Evolutionary conservation across 1,140 invertebrate species (phyloP), one percentile per base, ranked within the genome.

Genomic region (Drosophila pseudoananassae): DNA sequence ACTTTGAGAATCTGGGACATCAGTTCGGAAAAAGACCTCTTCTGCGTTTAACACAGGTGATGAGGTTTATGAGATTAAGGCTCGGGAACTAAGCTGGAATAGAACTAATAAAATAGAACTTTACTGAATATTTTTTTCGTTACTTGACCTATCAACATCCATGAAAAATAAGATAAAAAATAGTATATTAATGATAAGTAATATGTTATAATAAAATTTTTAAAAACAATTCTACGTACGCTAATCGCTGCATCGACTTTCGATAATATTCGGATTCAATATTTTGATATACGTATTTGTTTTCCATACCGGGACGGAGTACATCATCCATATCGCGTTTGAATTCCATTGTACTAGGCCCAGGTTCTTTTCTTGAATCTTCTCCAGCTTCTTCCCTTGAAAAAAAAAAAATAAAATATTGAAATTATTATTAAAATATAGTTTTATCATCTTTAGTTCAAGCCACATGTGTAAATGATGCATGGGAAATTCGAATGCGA

Each of bases 201-300:
- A 14, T 4, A 40, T 2, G 20, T 20, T 40, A 40, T 36, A 7
- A 27, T 5, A 5, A 4, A 36, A 9, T 14, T 40, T 14, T 14
- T 14, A 6, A 40, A 40, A n/a, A 40, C 4, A n/a, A 10, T 14
- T 10, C 9, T 47, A 60, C 77, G 31, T 38, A 87, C 92, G 89
- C 8, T 93, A 72, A 79, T 47, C 69, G 57, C 92, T 93, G 94
- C 92, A 95, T 95, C 93, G 93, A 57, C 94, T 75, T 60, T 92
- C 91, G 52, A 94, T 92, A 92, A 75, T 93, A 91, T 1, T 93
- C 92, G 14, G 94, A 93, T 64, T 94, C 90, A 38, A 79, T 75
- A 7, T 68, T 79, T 23, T 75, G 50, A 60, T 78, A 83, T 12
- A 71, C 59, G 54, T 72, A 79, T 57, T 80, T 79, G 29, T 84